These are phyloP conservation scores for Reticulitermes lucifugus DNA, from an alignment of 2,888 invertebrate genomes.

Conservation along the genomic window DNA sequence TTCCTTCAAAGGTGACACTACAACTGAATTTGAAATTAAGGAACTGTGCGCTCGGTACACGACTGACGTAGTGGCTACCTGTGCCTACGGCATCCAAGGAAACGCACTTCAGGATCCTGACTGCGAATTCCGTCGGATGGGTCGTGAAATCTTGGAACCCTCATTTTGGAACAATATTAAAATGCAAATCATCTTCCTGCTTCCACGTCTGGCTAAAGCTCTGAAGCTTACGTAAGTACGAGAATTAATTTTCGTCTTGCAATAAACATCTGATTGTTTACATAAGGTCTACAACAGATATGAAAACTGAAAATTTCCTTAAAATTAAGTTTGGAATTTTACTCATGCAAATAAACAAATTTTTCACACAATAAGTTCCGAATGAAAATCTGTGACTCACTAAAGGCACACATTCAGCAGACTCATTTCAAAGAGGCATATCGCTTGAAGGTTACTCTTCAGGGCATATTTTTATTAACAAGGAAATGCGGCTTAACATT, in stretches of 20 bases:
- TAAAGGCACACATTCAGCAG: no score
- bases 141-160: constrained; percentile 35
- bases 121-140: constrained; percentile 33
- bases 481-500: no score
- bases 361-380: no score
- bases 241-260: background rate
- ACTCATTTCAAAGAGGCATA: no score
- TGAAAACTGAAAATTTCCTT: no score
- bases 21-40: constrained; percentile 7
- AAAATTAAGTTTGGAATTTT: no score
- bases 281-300: no score
- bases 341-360: no score
- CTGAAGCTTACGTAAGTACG: constrained; percentile 13
- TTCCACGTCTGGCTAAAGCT: constrained; percentile 20
- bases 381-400: no score
- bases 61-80: constrained; percentile 32
- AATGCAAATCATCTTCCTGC: constrained; percentile 5
- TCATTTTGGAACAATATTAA: constrained; percentile 53
- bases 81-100: constrained; percentile 37
- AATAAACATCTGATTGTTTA: no score
- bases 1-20: background rate
- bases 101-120: constrained; percentile 37
- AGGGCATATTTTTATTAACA: no score
- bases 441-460: no score
- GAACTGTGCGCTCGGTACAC: constrained; percentile 35